Evolutionary conservation across 35 echinoderm and acorn worm species (phyloP).

Genomic region (Lytechinus pictus): DNA sequence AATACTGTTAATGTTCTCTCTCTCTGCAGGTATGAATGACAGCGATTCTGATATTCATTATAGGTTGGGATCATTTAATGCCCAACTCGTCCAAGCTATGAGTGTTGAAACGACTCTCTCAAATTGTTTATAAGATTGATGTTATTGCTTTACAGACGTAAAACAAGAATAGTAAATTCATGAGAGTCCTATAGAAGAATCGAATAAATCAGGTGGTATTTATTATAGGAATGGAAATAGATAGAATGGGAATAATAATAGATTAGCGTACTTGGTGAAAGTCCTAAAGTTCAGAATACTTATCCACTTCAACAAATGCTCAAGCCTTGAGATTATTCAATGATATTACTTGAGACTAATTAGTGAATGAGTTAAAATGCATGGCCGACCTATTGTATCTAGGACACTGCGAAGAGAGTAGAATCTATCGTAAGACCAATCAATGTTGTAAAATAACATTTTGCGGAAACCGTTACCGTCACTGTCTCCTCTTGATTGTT

Average conservation of each 20-base stretch:
- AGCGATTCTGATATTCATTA: background rate
- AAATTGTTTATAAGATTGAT: too few relatives aligned
- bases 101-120: background rate
- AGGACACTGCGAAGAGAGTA: background rate
- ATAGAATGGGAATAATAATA: background rate
- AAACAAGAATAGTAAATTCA: too few relatives aligned
- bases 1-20: too few relatives aligned
- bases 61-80: background rate
- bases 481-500: background rate
- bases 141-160: too few relatives aligned
- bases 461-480: background rate
- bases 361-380: too few relatives aligned
- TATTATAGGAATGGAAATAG: background rate
- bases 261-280: background rate
- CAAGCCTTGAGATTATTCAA: background rate
- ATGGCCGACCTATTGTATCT: background rate
- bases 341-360: too few relatives aligned
- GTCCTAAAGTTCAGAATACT: background rate
- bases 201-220: too few relatives aligned
- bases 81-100: background rate
- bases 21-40: background rate
- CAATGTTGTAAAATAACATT: background rate
- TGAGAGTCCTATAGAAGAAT: too few relatives aligned
- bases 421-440: background rate
- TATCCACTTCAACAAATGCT: background rate